Base-by-base conservation (phyloP, 2,888 invertebrate genomes). In the Brachycybe producta region DNA sequence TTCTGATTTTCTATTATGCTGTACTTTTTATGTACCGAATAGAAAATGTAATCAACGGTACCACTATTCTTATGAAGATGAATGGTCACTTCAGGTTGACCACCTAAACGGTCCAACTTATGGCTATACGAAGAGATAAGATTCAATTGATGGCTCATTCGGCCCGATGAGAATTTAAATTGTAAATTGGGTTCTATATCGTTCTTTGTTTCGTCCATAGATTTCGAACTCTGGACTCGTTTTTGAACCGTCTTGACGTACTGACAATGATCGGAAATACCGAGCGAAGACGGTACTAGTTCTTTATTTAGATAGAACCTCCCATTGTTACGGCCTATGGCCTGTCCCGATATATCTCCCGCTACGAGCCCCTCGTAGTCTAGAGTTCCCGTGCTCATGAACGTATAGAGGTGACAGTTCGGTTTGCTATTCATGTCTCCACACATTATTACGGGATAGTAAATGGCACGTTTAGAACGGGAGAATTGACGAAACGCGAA, bases 401-500 rank as follows among this genome's bases (percentile, higher is more conserved):
- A 75, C 49, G 75, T 67, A 60, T 83, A 79, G 1, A 88, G 75
- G 2, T 77, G 75, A 35, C 84, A 81, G 38, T 76, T 66, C 0
- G 90, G 87, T 51, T 75, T 71, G 2, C 84, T 78, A 68, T 97
- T 98, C 55, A 97, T 84, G 67, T 98, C 98, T 0, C 98, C 98
- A 3, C 87, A 83, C 53, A 97, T 58, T 53, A 98, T 78, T 4
- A 87, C 75, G 0, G 94, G 91, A 34, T 79, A 65, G 62, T 84
- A 80, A 3, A 67, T 65, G 0, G 70, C 63, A 27, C 67, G 68
- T 57, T 55, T 67, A 1, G 19, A 21, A 2, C 19, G 28, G 2
- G 26, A 19, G 2, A 21, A 21, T 5, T 24, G 24, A 4, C 67
- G 65, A 60, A 74, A 79, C 0, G 86, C 77, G 57, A 87, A 75